phyloP scores from a whole-genome alignment of 2,888 invertebrate genomes.

The Leptopilina syphax region DNA sequence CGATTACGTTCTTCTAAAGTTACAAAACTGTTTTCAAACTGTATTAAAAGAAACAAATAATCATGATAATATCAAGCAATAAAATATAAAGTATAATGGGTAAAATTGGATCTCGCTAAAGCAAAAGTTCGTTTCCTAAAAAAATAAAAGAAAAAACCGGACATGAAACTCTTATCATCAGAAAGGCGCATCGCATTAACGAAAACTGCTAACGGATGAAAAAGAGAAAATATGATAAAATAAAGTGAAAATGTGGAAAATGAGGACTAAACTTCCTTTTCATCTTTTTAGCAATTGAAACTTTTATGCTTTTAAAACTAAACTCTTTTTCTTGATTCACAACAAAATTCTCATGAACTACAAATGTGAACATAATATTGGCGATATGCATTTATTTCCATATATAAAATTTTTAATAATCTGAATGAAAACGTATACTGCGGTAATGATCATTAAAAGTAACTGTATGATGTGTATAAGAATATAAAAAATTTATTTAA shows the following conservation, averaged over 20 bases:
- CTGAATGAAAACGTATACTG: too few relatives aligned
- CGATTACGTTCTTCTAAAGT: too few relatives aligned
- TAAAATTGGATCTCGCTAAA: not conserved
- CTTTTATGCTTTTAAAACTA: not conserved
- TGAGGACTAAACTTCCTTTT: not conserved
- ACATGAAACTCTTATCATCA: not conserved
- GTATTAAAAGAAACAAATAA: too few relatives aligned
- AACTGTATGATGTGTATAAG: too few relatives aligned
- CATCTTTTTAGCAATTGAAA: not conserved
- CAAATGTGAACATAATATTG: too few relatives aligned
- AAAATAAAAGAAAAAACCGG: not conserved
- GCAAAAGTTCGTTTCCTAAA: not conserved
- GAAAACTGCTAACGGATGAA: not conserved
- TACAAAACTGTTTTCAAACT: too few relatives aligned
- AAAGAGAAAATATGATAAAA: not conserved
- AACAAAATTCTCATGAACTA: not conserved
- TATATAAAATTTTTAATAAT: too few relatives aligned
- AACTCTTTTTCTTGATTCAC: not conserved
- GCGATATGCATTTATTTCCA: too few relatives aligned
- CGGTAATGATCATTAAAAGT: too few relatives aligned
- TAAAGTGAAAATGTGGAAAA: not conserved
- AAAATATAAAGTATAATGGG: too few relatives aligned
- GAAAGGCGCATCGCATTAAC: not conserved
- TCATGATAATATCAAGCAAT: too few relatives aligned
- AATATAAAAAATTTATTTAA: too few relatives aligned